These are phyloP conservation scores for Cyrtodaria siliqua DNA, from an alignment of 2,888 invertebrate genomes.

Conservation along the genomic window DNA sequence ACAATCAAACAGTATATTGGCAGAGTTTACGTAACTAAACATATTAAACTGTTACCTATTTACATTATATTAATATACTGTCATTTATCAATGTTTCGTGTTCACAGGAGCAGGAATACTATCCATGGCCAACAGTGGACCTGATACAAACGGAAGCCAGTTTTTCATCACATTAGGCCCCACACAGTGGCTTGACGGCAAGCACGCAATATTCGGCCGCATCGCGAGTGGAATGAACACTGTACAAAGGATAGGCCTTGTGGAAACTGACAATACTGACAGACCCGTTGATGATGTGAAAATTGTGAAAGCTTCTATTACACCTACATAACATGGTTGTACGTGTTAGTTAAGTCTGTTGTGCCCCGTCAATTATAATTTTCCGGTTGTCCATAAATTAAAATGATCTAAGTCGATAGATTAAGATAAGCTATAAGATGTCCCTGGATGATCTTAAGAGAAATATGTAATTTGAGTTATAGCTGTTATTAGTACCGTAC, in stretches of 20 bases:
- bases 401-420: no score
- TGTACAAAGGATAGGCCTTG: conserved; percentile 96
- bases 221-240: conserved; percentile 95
- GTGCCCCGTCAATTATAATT: no score
- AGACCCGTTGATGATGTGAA: conserved; percentile 90
- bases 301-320: conserved; percentile 77
- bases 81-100: no score
- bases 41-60: no score
- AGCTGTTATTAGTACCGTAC: no score
- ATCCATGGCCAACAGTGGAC: conserved; percentile 99
- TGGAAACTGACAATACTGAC: conserved; percentile 97
- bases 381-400: no score
- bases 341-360: not conserved
- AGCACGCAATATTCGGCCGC: conserved; percentile 98
- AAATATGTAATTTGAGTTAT: no score
- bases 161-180: conserved; percentile 99
- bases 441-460: no score
- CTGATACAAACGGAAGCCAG: conserved; percentile 98
- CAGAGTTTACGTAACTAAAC: no score
- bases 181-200: conserved; percentile 99
- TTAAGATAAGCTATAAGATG: no score
- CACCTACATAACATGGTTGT: conserved; percentile 59
- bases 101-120: conserved; percentile 91
- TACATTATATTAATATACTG: no score
- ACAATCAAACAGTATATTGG: no score